These are phyloP conservation scores for Beroe forskalii DNA, from an alignment of 37 sponge, comb jelly and placozoan species.

Conservation along the genomic window DNA sequence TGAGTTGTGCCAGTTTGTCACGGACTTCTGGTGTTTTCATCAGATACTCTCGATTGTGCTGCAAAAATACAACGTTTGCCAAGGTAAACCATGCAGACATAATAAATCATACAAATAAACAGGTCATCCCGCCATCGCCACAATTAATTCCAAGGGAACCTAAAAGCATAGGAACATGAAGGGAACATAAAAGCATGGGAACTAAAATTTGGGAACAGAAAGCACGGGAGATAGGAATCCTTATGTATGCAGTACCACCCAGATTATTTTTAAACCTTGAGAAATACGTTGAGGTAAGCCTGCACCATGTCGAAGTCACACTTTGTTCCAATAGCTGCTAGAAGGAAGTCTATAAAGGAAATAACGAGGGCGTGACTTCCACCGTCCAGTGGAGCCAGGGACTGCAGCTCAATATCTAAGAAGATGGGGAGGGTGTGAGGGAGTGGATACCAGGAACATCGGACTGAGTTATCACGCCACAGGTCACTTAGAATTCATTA, in stretches of 20 bases:
- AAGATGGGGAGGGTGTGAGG: not conserved
- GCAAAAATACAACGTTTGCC: not conserved
- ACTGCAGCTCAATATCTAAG: conserved; percentile 46
- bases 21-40: not conserved
- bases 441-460: not conserved
- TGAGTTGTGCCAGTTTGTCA: not conserved
- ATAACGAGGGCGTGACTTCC: not conserved
- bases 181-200: no score
- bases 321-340: not conserved
- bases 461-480: not conserved
- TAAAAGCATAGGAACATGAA: no score
- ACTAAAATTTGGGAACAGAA: not conserved
- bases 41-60: conserved; percentile 32
- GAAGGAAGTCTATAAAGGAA: not conserved
- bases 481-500: not conserved
- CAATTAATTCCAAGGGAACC: no score
- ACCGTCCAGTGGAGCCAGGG: conserved; percentile 7
- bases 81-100: no score
- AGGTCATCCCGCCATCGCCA: no score
- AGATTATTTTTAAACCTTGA: no score
- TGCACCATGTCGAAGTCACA: not conserved
- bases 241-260: no score
- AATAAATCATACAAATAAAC: no score
- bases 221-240: not conserved
- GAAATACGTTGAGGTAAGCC: conserved; percentile 22